These are phyloP conservation scores for Dendrocincla fuliginosa DNA, from an alignment of 2,797 vertebrate genomes.

Conservation along the genomic window DNA sequence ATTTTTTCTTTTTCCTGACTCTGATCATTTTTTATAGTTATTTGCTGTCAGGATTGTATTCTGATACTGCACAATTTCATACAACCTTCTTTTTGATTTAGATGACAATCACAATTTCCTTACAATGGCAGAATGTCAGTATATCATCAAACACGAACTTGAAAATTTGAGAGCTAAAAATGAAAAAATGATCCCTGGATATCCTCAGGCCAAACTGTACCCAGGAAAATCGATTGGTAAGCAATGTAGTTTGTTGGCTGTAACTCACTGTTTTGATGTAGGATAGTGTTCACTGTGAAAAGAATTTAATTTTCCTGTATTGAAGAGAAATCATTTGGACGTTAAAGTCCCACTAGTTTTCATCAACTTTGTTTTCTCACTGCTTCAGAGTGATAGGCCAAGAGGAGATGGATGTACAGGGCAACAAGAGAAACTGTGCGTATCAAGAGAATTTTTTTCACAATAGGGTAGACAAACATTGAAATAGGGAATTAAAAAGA, in stretches of 20 bases:
- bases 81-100: slow-evolving; percentile 65
- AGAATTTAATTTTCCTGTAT: not conserved
- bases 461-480: not conserved
- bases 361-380: not conserved
- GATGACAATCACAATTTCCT: slow-evolving; percentile 91
- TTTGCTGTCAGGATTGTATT: not conserved
- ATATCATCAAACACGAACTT: slow-evolving; percentile 94
- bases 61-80: not conserved
- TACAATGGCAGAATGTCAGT: slow-evolving; percentile 92
- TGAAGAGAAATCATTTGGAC: not conserved
- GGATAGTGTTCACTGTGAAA: not conserved
- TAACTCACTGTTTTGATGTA: not conserved
- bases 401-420: not conserved
- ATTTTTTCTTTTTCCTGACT: not conserved
- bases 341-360: not conserved
- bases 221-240: slow-evolving; percentile 93
- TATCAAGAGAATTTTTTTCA: not conserved
- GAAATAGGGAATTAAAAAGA: not conserved
- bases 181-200: slow-evolving; percentile 90
- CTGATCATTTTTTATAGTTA: not conserved
- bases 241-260: slow-evolving; percentile 3
- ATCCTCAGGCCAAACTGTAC: slow-evolving; percentile 89
- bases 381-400: not conserved
- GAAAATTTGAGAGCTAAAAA: slow-evolving; percentile 92
- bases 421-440: not conserved